These are phyloP conservation scores for Astropecten irregularis DNA, from an alignment of 53 echinoderm and acorn worm species.

Conservation along the genomic window DNA sequence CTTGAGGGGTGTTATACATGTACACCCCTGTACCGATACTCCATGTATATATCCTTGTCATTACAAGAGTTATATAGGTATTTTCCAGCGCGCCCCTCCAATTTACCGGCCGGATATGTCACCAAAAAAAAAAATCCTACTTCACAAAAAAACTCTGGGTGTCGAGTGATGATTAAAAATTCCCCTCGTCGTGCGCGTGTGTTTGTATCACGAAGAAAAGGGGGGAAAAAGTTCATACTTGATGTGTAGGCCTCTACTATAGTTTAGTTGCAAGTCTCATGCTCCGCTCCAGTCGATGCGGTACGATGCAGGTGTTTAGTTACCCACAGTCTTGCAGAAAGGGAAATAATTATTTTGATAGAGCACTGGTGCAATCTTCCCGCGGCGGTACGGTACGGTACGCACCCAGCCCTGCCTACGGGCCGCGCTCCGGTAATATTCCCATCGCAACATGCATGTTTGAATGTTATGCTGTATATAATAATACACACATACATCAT, in stretches of 20 bases:
- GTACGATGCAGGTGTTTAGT: constrained; percentile 1
- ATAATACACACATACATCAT: too few relatives aligned
- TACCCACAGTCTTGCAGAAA: constrained; percentile 18
- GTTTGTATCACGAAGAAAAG: too few relatives aligned
- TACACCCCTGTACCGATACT: too few relatives aligned
- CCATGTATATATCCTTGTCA: too few relatives aligned
- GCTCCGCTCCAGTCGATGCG: not conserved
- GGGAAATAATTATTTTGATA: constrained; percentile 44
- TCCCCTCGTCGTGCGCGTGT: too few relatives aligned
- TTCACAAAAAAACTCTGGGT: constrained; percentile 23
- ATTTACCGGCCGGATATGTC: too few relatives aligned
- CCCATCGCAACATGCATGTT: too few relatives aligned
- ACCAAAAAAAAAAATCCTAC: constrained; percentile 24
- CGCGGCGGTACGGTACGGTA: constrained; percentile 18
- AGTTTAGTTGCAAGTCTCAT: not conserved
- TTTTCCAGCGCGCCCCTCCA: too few relatives aligned
- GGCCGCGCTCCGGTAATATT: too few relatives aligned
- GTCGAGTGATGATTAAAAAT: constrained; percentile 46
- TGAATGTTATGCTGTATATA: too few relatives aligned
- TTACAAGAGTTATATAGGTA: too few relatives aligned
- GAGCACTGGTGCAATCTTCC: constrained; percentile 28
- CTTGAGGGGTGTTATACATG: not conserved
- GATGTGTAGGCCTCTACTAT: not conserved
- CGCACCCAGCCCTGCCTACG: too few relatives aligned
- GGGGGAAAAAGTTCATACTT: constrained; percentile 1